Evolutionary conservation across 1,140 invertebrate species (phyloP).

Genomic region (Solen grandis): DNA sequence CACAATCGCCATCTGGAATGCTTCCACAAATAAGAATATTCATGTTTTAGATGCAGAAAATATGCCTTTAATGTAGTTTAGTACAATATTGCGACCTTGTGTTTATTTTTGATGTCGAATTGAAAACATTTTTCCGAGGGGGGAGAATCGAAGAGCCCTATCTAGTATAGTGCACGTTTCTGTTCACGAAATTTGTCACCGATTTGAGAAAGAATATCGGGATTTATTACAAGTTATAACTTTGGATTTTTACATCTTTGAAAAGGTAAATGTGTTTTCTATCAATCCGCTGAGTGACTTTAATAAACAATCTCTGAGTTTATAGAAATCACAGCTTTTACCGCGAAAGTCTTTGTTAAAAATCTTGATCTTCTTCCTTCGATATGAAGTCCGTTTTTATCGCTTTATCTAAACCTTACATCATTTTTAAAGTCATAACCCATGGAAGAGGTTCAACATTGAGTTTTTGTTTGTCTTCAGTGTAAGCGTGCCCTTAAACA

Average conservation of each 20-base stretch:
- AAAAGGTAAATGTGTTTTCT: slow-evolving; percentile 26
- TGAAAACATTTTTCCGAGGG: slow-evolving; percentile 5
- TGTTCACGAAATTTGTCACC: slow-evolving; percentile 29
- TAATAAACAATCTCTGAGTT: background rate
- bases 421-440: background rate
- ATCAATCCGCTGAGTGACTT: slow-evolving; percentile 7
- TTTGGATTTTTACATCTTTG: slow-evolving; percentile 30
- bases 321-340: slow-evolving; percentile 1
- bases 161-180: slow-evolving; percentile 52
- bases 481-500: background rate
- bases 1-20: background rate
- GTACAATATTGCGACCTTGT: background rate
- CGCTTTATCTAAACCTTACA: background rate
- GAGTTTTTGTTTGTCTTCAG: background rate
- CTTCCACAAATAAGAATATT: background rate
- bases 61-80: background rate
- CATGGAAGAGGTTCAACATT: background rate
- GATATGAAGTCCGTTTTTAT: background rate
- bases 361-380: background rate
- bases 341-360: slow-evolving; percentile 50
- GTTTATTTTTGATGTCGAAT: background rate
- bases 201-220: slow-evolving; percentile 25
- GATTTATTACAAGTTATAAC: background rate
- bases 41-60: background rate
- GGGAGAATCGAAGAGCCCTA: slow-evolving; percentile 30